Percentiles rank a stretch among this genome's conserved stretches.
Conservation (phyloP, 2,113 vertebrate genomes). For the Ibidorhyncha struthersii region DNA sequence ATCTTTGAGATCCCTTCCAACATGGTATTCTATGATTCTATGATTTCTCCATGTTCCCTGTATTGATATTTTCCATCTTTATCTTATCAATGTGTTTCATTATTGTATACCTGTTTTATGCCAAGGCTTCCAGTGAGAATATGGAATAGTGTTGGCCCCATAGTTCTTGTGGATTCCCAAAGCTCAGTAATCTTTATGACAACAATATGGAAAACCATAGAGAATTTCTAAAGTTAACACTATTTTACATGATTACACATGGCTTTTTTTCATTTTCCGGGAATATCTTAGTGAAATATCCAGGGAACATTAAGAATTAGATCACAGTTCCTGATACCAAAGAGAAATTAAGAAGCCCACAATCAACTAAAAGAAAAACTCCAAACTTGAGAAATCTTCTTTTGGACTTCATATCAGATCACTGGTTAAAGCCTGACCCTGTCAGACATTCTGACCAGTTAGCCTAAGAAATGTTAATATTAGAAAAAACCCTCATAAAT, state of each 20-base stretch:
- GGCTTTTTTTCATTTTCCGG: background rate
- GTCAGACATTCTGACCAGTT: background rate
- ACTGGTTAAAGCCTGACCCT: background rate
- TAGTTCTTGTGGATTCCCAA: background rate
- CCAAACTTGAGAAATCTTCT: background rate
- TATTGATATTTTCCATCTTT: background rate
- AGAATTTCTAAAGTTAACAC: background rate
- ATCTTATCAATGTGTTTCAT: background rate
- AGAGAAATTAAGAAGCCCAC: background rate
- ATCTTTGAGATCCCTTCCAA: background rate
- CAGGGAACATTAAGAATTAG: background rate
- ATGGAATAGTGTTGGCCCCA: accelerated
- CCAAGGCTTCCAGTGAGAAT: background rate
- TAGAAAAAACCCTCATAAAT: background rate
- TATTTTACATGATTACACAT: background rate
- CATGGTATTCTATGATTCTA: background rate
- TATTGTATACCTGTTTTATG: background rate
- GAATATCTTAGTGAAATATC: background rate
- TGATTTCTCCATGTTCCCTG: background rate
- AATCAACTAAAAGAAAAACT: background rate
- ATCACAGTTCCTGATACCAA: background rate
- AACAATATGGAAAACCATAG: background rate
- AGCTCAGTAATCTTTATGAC: background rate
- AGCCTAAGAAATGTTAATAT: background rate
- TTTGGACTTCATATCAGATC: background rate